phyloP scores from a whole-genome alignment of 2,888 invertebrate species.

The Ptychoptera contaminata region DNA sequence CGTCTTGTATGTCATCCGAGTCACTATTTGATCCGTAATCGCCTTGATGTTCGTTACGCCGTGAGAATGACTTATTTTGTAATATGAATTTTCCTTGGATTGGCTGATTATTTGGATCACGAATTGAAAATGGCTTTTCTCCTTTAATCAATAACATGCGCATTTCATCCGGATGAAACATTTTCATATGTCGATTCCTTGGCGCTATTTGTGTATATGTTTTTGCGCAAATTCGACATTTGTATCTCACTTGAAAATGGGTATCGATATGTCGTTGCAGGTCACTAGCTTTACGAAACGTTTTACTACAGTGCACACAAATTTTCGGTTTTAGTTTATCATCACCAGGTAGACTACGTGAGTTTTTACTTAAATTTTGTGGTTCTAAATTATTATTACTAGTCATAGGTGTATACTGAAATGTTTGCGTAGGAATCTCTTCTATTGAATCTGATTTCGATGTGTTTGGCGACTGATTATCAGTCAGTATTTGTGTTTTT shows the following conservation, averaged over 20 bases:
- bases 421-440: no score
- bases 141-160: not conserved
- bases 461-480: not conserved
- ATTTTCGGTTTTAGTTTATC: no score
- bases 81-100: not conserved
- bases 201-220: not conserved
- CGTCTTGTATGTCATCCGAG: no score
- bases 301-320: not conserved
- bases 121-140: not conserved
- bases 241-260: not conserved
- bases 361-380: no score
- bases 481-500: not conserved
- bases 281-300: not conserved
- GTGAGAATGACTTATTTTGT: no score
- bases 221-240: not conserved
- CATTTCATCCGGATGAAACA: not conserved
- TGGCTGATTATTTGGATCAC: not conserved
- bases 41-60: no score
- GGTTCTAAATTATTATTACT: no score
- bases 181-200: not conserved
- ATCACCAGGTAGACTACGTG: no score
- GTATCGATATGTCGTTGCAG: not conserved
- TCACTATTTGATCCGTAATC: no score
- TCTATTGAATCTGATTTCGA: no score
- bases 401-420: no score